These are phyloP conservation scores for Achatina immaculata DNA, from an alignment of 1,140 invertebrate species.

Conservation along the genomic window DNA sequence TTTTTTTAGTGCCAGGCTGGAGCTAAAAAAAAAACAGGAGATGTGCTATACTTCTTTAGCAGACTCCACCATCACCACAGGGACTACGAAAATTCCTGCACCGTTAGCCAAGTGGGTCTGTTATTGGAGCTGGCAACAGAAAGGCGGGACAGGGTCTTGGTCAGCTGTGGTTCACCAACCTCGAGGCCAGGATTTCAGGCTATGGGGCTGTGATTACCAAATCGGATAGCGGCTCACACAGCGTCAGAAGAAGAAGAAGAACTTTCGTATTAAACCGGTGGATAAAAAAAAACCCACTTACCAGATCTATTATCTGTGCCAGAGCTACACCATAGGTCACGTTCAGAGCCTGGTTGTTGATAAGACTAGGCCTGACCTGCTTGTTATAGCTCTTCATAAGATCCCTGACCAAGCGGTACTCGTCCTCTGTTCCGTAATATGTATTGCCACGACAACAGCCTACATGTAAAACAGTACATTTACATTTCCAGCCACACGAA, in stretches of 20 bases:
- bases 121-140: no score
- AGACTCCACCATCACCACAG: no score
- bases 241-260: background rate
- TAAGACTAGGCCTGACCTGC: conserved; percentile 94
- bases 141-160: no score
- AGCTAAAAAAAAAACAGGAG: no score
- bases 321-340: conserved; percentile 97
- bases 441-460: background rate
- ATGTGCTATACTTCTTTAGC: no score
- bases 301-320: conserved; percentile 99
- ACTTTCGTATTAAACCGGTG: no score
- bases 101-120: no score
- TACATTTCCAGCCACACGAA: background rate
- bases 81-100: no score
- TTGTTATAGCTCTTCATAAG: conserved; percentile 96
- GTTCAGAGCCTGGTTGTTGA: conserved; percentile 94
- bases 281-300: conserved; percentile 74
- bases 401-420: conserved; percentile 93
- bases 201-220: background rate
- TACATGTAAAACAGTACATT: background rate
- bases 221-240: background rate
- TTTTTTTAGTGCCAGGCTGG: no score
- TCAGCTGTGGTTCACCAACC: no score
- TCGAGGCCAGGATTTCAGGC: no score
- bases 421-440: conserved; percentile 75